phyloP scores from a whole-genome alignment of 1,140 invertebrate species.

The Polypedilum pembai region DNA sequence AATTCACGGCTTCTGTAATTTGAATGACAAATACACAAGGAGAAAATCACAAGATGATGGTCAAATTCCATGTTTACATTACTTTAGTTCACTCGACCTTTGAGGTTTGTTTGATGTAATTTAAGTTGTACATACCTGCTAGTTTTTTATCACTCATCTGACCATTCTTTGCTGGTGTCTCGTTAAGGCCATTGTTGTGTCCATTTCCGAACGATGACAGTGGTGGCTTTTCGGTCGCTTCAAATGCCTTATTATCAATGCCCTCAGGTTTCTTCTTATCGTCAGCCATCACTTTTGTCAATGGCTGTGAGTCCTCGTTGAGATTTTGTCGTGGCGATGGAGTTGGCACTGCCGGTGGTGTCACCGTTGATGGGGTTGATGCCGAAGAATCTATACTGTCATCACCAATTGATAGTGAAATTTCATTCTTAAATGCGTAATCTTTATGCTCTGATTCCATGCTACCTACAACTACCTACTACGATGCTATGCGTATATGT shows the following conservation, averaged over 20 bases:
- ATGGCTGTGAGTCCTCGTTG: background rate
- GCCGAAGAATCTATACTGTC: background rate
- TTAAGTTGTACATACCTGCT: conserved; percentile 19
- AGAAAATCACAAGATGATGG: background rate
- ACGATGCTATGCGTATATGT: background rate
- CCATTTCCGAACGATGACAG: conserved; percentile 30
- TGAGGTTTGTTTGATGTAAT: background rate
- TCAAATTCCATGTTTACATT: conserved; percentile 18
- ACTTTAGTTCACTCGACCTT: too few species aligned
- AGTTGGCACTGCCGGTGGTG: conserved; percentile 26
- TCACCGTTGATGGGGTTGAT: conserved; percentile 25
- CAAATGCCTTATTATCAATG: conserved; percentile 37
- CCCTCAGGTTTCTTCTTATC: conserved; percentile 31
- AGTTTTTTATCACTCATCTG: conserved; percentile 24
- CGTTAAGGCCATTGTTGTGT: conserved; percentile 28
- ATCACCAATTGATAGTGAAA: conserved; percentile 31
- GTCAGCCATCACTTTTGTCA: conserved; percentile 25
- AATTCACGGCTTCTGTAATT: conserved; percentile 61
- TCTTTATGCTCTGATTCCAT: conserved; percentile 26
- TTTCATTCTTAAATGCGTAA: conserved; percentile 31
- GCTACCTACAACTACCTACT: conserved; percentile 16
- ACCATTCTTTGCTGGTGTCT: conserved; percentile 26
- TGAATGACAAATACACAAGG: conserved; percentile 27
- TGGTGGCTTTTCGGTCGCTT: conserved; percentile 32
- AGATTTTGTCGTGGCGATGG: conserved; percentile 30